phyloP scores from a whole-genome alignment of 30 jellyfish, hydroid and myxozoan genomes.

The Turritopsis rubra region DNA sequence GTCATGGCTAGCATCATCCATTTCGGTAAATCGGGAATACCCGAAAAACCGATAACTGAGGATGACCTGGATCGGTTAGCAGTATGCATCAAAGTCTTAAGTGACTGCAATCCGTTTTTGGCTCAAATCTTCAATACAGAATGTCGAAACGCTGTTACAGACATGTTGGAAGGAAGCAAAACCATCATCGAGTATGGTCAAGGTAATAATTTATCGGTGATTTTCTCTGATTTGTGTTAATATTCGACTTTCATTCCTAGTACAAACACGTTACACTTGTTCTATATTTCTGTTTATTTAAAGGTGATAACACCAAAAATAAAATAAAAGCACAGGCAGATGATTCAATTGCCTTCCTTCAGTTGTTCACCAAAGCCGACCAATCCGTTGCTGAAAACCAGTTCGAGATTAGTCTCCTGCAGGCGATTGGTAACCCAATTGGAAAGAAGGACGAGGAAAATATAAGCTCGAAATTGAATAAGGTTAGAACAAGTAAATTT shows the following conservation, averaged over 20 bases:
- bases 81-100: slow-evolving; percentile 75
- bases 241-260: no score
- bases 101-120: slow-evolving; percentile 55
- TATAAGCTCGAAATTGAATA: slow-evolving; percentile 65
- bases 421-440: slow-evolving; percentile 73
- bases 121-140: slow-evolving; percentile 53
- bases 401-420: slow-evolving; percentile 73
- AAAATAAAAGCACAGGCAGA: slow-evolving; percentile 60
- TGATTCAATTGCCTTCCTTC: slow-evolving; percentile 81
- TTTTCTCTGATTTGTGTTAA: no score
- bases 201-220: no score
- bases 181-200: slow-evolving; percentile 40
- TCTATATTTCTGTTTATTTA: background rate
- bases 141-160: slow-evolving; percentile 77
- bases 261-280: background rate
- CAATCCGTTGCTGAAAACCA: slow-evolving; percentile 86
- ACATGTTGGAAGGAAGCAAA: slow-evolving; percentile 84
- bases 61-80: slow-evolving; percentile 89
- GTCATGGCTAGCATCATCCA: slow-evolving; percentile 86
- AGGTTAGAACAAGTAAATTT: slow-evolving; percentile 50
- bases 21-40: slow-evolving; percentile 82
- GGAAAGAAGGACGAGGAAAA: slow-evolving; percentile 53
- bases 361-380: slow-evolving; percentile 73
- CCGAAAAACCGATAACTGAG: slow-evolving; percentile 83
- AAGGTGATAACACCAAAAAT: slow-evolving; percentile 45